Base-by-base conservation (phyloP, 2,888 invertebrate species). In the Cerceris rybyensis region DNA sequence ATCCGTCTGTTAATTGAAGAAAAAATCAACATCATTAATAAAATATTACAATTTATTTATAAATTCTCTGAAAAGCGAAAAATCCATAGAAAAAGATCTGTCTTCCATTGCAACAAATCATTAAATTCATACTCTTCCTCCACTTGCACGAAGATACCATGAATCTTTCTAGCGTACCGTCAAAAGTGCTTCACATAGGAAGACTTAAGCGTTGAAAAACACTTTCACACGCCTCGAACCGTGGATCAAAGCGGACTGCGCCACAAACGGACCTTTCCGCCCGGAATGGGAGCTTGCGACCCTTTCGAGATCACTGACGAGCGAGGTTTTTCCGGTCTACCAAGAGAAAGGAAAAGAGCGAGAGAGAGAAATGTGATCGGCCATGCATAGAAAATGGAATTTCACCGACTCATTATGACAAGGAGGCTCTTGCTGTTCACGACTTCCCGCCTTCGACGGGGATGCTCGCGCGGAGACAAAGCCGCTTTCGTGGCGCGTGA, bases 401-500 rank as follows among this genome's bases (percentile, higher is more conserved):
- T 76, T 70, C 50, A 70, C 50, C 49, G 55, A 42, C 73, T 70
- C 57, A 59, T 67, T 68, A 50, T 43, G 55, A 74, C 9, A 41
- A 17, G 13, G 39, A 14, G 42, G 43, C 14, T 7, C 28, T 52
- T 59, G 63, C 63, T 57, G 77, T 58, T 39, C 61, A 46, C 49
- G 65, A 63, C 50, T 70, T 66, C 14, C 60, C 63, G 39, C 41
- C 66, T 52, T 54, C 61, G 69, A 57, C 16, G 66, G 65, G 58
- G 68, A 77, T 78, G 69, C 49, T 42, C 66, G 52, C 11, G 57
- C 28, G 66, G 71, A 64, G 71, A 78, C 71, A 73, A 79, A 79
- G 43, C 13, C 65, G 46, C 7, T 58, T 46, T 41, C 70, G 52
- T 46, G 59, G 54, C 60, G 75, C 67, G 63, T 76, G 80, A 81